A percentile compares a stretch with the other conserved stretches of the same genome.
phyloP scores from a whole-genome alignment of 37 sponge, comb jelly and placozoan species.

The Diacarnus erythraeanus region DNA sequence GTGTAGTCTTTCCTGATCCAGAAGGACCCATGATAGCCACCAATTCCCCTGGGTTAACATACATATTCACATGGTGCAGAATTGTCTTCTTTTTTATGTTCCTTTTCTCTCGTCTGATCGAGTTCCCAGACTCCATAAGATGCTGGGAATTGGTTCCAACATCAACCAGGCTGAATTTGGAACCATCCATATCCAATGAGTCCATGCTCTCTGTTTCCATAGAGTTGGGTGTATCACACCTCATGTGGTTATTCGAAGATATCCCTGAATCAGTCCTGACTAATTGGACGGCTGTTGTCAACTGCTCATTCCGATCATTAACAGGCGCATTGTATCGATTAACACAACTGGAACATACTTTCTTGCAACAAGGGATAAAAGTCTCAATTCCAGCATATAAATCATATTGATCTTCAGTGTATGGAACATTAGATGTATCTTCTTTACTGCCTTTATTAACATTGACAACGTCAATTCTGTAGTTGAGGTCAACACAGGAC shows the following conservation, averaged over 20 bases:
- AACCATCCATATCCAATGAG: neutral
- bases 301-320: neutral
- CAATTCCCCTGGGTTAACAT: constrained; percentile 79
- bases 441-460: neutral
- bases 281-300: constrained; percentile 1
- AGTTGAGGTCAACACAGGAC: constrained; percentile 42
- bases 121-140: neutral
- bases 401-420: neutral
- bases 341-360: neutral
- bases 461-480: constrained; percentile 24
- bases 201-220: neutral
- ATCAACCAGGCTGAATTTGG: neutral
- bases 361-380: constrained; percentile 23
- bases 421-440: neutral
- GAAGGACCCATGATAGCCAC: constrained; percentile 88
- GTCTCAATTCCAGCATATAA: constrained; percentile 2
- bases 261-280: constrained; percentile 20
- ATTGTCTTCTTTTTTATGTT: constrained; percentile 37
- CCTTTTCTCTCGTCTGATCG: neutral
- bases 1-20: constrained; percentile 80
- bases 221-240: neutral
- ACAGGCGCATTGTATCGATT: neutral
- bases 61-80: constrained; percentile 63
- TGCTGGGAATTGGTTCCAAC: neutral
- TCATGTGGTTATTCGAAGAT: neutral